phyloP scores from a whole-genome alignment of 2,797 vertebrate species.

The Argya squamiceps region DNA sequence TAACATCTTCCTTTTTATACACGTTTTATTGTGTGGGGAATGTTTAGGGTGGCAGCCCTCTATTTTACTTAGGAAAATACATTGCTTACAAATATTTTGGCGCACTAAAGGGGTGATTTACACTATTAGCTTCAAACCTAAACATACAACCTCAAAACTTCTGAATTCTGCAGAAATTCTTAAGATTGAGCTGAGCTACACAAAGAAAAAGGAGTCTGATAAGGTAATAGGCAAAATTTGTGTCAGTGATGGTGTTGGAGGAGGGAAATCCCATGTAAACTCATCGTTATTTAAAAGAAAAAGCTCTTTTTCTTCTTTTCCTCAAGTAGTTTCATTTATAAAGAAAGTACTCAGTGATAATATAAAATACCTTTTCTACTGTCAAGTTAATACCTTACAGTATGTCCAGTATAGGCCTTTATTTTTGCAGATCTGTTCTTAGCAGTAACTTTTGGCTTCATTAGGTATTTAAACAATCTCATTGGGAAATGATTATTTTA shows the following conservation, averaged over 20 bases:
- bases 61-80: slow-evolving; percentile 11
- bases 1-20: not conserved
- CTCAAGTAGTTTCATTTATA: not conserved
- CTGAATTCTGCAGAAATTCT: not conserved
- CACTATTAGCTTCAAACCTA: not conserved
- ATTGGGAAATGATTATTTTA: not conserved
- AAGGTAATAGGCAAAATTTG: not conserved
- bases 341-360: not conserved
- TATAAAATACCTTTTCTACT: not conserved
- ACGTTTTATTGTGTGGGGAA: not conserved
- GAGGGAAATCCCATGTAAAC: not conserved
- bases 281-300: not conserved
- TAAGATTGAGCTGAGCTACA: not conserved
- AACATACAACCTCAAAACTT: not conserved
- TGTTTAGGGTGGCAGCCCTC: not conserved
- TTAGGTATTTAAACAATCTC: not conserved
- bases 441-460: not conserved
- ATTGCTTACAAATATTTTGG: not conserved
- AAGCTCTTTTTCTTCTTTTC: not conserved
- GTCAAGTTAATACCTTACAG: not conserved
- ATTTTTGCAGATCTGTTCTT: not conserved
- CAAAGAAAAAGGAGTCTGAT: not conserved
- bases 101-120: not conserved
- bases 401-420: not conserved
- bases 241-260: not conserved